Conservation (phyloP, 2,888 invertebrate species). For the Melinaea marsaeus region DNA sequence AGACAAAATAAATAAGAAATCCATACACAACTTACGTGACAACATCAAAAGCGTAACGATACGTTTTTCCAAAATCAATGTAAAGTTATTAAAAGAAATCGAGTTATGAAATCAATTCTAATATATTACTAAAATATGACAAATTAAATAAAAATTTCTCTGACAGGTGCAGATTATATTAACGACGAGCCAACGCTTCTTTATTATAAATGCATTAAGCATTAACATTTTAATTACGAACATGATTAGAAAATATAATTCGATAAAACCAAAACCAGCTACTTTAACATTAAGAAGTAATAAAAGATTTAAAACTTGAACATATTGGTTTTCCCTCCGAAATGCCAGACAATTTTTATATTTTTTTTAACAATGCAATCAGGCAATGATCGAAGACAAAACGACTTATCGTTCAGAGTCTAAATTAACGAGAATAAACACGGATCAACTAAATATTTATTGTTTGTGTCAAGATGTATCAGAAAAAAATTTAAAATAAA, state of each 20-base stretch:
- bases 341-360: not conserved
- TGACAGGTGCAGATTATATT: not conserved
- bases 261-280: not conserved
- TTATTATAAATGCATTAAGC: conserved; percentile 21
- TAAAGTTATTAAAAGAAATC: no score
- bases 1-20: not conserved
- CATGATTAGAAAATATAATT: not conserved
- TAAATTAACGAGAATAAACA: no score
- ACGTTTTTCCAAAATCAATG: no score
- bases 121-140: not conserved
- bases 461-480: no score
- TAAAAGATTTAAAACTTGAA: not conserved
- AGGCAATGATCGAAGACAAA: not conserved
- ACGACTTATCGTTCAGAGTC: no score
- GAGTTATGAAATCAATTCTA: no score
- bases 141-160: not conserved
- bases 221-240: conserved; percentile 7
- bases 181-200: not conserved
- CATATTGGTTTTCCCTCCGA: not conserved
- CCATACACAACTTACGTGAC: not conserved
- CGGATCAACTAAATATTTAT: no score
- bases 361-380: not conserved
- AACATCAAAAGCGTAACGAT: not conserved
- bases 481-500: no score
- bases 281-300: not conserved